Evolutionary conservation across 2,888 invertebrate genomes (phyloP).

Genomic region (Nemapogon koenigi): DNA sequence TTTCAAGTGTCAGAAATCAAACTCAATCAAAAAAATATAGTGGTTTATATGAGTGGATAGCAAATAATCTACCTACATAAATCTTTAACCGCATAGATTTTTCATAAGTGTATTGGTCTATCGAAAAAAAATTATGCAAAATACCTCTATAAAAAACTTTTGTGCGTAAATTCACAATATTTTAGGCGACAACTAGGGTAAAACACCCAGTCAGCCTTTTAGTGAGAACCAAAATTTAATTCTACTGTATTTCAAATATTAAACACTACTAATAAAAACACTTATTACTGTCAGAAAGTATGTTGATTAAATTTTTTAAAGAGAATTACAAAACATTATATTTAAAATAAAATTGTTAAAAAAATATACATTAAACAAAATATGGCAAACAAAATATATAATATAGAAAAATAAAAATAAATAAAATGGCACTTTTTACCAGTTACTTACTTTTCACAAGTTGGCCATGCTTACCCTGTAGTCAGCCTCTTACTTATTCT

Average conservation of each 20-base stretch:
- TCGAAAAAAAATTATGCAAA: no score
- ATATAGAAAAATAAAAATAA: no score
- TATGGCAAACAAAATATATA: no score
- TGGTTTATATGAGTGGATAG: no score
- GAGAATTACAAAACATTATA: neutral
- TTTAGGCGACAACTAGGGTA: no score
- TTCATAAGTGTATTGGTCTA: no score
- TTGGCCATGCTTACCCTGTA: slow-evolving; percentile 11
- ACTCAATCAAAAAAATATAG: no score
- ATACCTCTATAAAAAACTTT: no score
- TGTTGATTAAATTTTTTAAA: neutral
- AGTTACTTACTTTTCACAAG: slow-evolving; percentile 13
- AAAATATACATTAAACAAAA: slow-evolving; percentile 9
- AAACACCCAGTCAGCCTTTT: neutral
- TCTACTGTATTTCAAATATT: neutral
- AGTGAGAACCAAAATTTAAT: neutral
- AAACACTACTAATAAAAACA: neutral
- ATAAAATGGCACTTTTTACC: slow-evolving; percentile 11
- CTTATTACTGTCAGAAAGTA: neutral
- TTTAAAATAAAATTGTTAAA: neutral
- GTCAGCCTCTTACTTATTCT: slow-evolving; percentile 7
- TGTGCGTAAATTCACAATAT: no score
- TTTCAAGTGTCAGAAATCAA: no score
- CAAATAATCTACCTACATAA: no score
- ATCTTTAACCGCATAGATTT: no score